phyloP scores from a whole-genome alignment of 2,797 vertebrate species.

The Telmatherina bonti region DNA sequence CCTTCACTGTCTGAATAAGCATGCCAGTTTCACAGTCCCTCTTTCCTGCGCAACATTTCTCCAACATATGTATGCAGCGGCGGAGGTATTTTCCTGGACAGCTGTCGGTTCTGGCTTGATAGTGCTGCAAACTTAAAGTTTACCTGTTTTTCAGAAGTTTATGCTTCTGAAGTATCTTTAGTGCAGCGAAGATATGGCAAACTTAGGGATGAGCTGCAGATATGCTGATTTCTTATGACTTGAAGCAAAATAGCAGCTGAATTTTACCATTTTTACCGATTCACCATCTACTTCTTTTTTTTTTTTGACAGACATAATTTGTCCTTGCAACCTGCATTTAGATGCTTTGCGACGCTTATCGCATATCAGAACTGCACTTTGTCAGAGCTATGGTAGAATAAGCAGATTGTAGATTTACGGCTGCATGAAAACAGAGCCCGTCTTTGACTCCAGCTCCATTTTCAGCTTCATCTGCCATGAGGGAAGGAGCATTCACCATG shows the following conservation, averaged over 20 bases:
- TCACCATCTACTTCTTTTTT: background rate
- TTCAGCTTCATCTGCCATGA: background rate
- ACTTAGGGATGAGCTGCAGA: slow-evolving; percentile 21
- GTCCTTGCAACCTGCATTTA: background rate
- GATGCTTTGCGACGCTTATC: background rate
- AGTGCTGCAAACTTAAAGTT: background rate
- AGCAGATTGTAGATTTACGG: background rate
- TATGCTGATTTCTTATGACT: slow-evolving; percentile 4
- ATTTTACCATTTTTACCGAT: background rate
- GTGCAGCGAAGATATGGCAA: background rate
- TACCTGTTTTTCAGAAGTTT: slow-evolving; percentile 5
- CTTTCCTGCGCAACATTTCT: slow-evolving; percentile 65
- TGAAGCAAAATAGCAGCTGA: background rate
- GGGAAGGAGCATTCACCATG: slow-evolving; percentile 1
- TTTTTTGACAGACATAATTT: slow-evolving; percentile 1
- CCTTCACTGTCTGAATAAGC: slow-evolving; percentile 63
- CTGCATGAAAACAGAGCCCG: background rate
- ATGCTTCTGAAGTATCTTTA: slow-evolving; percentile 10
- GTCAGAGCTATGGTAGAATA: background rate
- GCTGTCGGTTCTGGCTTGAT: slow-evolving; percentile 4
- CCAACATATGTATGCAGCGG: slow-evolving; percentile 38
- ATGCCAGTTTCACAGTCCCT: slow-evolving; percentile 72
- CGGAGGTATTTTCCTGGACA: slow-evolving; percentile 18
- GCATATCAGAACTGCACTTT: background rate
- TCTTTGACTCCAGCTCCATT: background rate